Evolutionary conservation across 2,797 vertebrate genomes (phyloP).

Genomic region (Mus caroli): DNA sequence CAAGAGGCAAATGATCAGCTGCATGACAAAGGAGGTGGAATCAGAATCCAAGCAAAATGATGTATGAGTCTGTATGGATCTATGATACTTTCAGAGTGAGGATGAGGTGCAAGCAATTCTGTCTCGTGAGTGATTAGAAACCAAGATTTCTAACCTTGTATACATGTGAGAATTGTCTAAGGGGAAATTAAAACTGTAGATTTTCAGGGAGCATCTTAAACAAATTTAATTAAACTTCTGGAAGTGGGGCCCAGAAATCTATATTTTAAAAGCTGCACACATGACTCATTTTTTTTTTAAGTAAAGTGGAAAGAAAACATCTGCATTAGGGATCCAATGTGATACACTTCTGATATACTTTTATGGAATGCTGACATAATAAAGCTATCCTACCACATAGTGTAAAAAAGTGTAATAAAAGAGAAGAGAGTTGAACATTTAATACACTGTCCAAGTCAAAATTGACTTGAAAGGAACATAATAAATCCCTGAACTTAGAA

Average conservation of each 20-base stretch:
- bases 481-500: not conserved
- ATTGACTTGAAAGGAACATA: slow-evolving; percentile 29
- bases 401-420: not conserved
- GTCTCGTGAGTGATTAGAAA: not conserved
- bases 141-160: not conserved
- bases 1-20: not conserved
- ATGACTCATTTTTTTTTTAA: slow-evolving; percentile 9
- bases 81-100: not conserved
- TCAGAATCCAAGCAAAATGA: not conserved
- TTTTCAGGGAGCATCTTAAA: not conserved
- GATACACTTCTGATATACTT: not conserved
- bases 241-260: not conserved
- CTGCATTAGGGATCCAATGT: not conserved
- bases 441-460: not conserved
- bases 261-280: not conserved
- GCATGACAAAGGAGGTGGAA: not conserved
- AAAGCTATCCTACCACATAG: not conserved
- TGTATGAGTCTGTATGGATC: not conserved
- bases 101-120: not conserved
- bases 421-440: not conserved
- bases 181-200: not conserved
- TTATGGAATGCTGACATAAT: not conserved
- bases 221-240: not conserved
- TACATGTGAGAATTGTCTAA: not conserved
- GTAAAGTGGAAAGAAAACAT: not conserved